Conservation (phyloP, 1,140 invertebrate species). For the Diuraphis noxia region DNA sequence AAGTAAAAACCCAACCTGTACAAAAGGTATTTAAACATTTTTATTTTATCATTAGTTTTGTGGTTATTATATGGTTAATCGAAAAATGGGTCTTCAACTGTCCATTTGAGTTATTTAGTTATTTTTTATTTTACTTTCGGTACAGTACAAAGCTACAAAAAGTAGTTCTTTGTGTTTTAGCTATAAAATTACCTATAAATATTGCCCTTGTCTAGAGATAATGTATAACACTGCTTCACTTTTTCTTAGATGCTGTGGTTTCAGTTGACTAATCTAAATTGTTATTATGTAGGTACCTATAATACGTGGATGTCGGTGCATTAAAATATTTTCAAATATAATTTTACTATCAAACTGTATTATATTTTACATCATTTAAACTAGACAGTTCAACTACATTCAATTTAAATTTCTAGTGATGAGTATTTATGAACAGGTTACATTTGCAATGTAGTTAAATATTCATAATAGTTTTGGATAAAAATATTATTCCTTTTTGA, state of each 20-base stretch:
- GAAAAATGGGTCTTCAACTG: not conserved
- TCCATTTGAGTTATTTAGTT: not conserved
- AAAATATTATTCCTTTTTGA: not conserved
- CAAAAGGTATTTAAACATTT: slow-evolving; percentile 17
- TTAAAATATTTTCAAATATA: not conserved
- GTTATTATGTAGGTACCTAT: not conserved
- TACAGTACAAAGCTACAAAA: not conserved
- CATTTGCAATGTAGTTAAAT: not conserved
- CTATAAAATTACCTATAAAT: slow-evolving; percentile 40
- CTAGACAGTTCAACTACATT: not conserved
- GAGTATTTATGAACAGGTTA: not conserved
- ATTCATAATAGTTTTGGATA: not conserved
- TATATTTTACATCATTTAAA: slow-evolving; percentile 1
- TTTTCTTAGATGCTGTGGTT: slow-evolving; percentile 8
- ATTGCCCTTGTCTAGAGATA: not conserved
- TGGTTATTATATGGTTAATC: not conserved
- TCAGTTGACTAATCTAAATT: not conserved
- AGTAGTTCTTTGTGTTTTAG: not conserved
- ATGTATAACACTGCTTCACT: not conserved
- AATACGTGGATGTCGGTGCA: not conserved
- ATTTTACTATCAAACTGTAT: slow-evolving; percentile 12
- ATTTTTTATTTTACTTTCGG: slow-evolving; percentile 12
- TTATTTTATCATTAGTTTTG: not conserved
- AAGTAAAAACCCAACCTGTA: not conserved
- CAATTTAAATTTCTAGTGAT: not conserved